phyloP scores from a whole-genome alignment of 1,140 invertebrate species.

The Episyrphus balteatus region DNA sequence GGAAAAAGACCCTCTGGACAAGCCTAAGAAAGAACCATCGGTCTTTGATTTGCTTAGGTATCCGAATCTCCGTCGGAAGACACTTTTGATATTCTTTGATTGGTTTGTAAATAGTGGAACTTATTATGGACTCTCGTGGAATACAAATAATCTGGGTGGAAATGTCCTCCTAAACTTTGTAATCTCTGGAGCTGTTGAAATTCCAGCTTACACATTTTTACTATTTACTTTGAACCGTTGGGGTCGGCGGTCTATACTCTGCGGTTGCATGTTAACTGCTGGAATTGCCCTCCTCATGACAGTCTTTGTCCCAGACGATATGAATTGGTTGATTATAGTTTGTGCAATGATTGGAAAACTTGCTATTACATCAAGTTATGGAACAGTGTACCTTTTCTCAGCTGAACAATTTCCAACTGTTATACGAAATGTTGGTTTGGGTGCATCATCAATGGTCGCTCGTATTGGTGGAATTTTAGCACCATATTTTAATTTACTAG shows the following conservation, averaged over 20 bases:
- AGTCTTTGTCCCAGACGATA: constrained; percentile 44
- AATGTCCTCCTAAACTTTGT: constrained; percentile 67
- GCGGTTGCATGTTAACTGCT: constrained; percentile 56
- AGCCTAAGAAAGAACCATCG: constrained; percentile 35
- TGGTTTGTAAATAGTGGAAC: constrained; percentile 71
- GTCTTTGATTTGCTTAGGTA: constrained; percentile 60
- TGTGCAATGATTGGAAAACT: constrained; percentile 73
- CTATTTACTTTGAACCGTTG: constrained; percentile 59
- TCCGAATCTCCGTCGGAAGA: constrained; percentile 56
- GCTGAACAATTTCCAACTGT: constrained; percentile 77
- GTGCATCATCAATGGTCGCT: constrained; percentile 64
- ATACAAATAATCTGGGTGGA: constrained; percentile 59
- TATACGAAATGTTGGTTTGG: constrained; percentile 66
- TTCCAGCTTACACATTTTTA: constrained; percentile 60
- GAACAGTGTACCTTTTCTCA: constrained; percentile 68
- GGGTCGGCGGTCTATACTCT: constrained; percentile 58
- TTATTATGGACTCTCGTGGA: constrained; percentile 74
- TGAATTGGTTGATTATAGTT: constrained; percentile 48
- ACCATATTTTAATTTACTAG: constrained; percentile 56
- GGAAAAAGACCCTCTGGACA: constrained; percentile 14
- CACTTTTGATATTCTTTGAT: constrained; percentile 63
- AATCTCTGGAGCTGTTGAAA: constrained; percentile 63
- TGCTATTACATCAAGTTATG: constrained; percentile 69
- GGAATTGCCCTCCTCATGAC: constrained; percentile 50
- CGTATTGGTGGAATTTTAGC: constrained; percentile 65